Evolutionary conservation across 30 jellyfish, hydroid and myxozoan species (phyloP), one percentile per base, ranked within the genome.

Genomic region (Pelagia noctiluca): DNA sequence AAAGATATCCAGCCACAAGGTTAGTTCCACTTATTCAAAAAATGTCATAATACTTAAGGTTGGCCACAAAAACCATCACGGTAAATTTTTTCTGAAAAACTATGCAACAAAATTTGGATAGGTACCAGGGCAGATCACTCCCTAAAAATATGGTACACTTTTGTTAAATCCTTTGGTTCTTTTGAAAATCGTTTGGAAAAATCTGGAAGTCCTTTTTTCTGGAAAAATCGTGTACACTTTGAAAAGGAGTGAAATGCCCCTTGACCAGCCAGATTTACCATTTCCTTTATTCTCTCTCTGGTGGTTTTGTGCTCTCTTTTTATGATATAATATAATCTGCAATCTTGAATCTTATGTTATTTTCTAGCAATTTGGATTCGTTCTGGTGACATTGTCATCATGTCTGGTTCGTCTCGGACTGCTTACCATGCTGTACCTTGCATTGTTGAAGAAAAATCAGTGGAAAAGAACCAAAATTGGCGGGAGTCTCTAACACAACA

Each of bases 391-490:
- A 62, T 95, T 33, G 82, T 85, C 16, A 46, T 95, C 21, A 95
- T 95, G 99, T 68, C 99, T 1, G 97, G 97, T 31, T 86, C 54
- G 63, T 95, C 99, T 0, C 89, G 99, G 50, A 66, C 84, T 54
- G 97, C 99, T 0, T 95, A 54, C 69, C 99, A 95, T 95, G 99
- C 99, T 16, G 99, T 95, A 29, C 99, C 99, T 22, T 84, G 96
- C 42, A 95, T 95, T 34, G 71, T 93, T 33, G 74, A 78, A 33
- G 96, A 87, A 2, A 82, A 76, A 16, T 26, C 21, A n/a, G 77
- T 35, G 2, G 84, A 73, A 16, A 48, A 36, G 23, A 83, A 83
- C 0, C 88, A 88, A 18, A 23, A 62, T 1, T 77, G 72, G 0
- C 71, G 72, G 46, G 21, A 30, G 26, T 52, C 57, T 42, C 57